These are phyloP conservation scores for Cyrtorhinus lividipennis DNA, from an alignment of 1,140 invertebrate species.

Conservation along the genomic window DNA sequence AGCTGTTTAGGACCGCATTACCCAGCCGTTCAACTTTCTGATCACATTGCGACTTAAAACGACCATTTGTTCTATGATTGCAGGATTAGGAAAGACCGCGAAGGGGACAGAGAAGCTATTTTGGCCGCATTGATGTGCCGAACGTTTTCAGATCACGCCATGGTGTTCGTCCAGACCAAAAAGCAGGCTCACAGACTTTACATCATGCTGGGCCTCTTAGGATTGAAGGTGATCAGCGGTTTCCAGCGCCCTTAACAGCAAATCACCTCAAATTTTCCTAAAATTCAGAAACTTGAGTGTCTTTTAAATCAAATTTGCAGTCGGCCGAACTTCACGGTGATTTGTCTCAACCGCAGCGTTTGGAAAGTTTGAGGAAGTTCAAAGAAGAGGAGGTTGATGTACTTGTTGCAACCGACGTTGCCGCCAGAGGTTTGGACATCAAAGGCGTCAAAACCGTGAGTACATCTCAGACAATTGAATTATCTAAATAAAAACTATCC, in stretches of 20 bases:
- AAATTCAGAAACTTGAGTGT: too few species aligned
- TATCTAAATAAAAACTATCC: too few species aligned
- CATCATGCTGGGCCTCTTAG: slow-evolving; percentile 76
- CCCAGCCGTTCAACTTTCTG: too few species aligned
- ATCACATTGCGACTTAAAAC: too few species aligned
- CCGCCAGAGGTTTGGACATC: slow-evolving; percentile 92
- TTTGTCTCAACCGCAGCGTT: slow-evolving; percentile 77
- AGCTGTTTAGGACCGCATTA: too few species aligned
- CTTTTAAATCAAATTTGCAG: too few species aligned
- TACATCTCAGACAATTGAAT: too few species aligned
- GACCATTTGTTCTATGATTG: too few species aligned
- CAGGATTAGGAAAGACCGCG: slow-evolving; percentile 57
- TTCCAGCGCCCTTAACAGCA: too few species aligned
- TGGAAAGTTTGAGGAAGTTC: slow-evolving; percentile 79
- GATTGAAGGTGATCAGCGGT: slow-evolving; percentile 58
- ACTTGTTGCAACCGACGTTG: slow-evolving; percentile 89
- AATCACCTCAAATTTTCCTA: too few species aligned
- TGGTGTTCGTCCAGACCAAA: slow-evolving; percentile 95
- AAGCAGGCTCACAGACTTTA: slow-evolving; percentile 83
- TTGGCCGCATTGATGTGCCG: slow-evolving; percentile 79
- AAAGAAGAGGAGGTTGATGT: slow-evolving; percentile 81
- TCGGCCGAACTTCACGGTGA: slow-evolving; percentile 92
- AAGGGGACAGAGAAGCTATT: slow-evolving; percentile 81
- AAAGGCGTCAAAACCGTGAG: slow-evolving; percentile 80
- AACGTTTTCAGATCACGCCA: slow-evolving; percentile 82